phyloP scores from a whole-genome alignment of 2,797 vertebrate genomes.

The Botia kubotai region DNA sequence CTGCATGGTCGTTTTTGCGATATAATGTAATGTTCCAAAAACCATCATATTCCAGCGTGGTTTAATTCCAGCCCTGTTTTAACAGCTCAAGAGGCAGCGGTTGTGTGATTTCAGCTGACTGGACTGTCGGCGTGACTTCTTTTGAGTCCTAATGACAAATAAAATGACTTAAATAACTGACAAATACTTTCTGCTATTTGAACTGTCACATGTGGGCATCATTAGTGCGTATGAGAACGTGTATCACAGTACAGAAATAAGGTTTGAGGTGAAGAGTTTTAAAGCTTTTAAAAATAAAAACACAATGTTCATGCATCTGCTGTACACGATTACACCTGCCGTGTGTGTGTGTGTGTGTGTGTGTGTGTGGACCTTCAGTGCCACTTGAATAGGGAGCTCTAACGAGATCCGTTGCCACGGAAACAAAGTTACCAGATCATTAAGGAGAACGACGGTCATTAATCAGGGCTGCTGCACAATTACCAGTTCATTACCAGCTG shows the following conservation, averaged over 20 bases:
- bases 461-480: not conserved
- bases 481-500: not conserved
- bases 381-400: conserved; percentile 30
- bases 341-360: not conserved
- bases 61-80: not conserved
- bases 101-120: conserved; percentile 9
- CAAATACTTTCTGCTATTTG: not conserved
- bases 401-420: conserved; percentile 15
- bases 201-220: not conserved
- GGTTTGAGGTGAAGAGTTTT: not conserved
- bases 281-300: not conserved
- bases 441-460: conserved; percentile 22
- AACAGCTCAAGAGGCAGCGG: too few relatives aligned
- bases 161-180: not conserved
- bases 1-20: not conserved
- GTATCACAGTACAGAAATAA: not conserved
- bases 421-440: conserved; percentile 34
- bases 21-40: not conserved
- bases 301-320: not conserved
- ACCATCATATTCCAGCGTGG: too few relatives aligned
- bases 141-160: not conserved
- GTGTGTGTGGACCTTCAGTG: not conserved
- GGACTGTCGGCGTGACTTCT: conserved; percentile 9
- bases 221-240: not conserved
- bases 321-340: conserved; percentile 5